Percentiles rank a stretch among this genome's conserved stretches.
phyloP scores from a whole-genome alignment of 2,797 vertebrate genomes.

The Pygocentrus nattereri region DNA sequence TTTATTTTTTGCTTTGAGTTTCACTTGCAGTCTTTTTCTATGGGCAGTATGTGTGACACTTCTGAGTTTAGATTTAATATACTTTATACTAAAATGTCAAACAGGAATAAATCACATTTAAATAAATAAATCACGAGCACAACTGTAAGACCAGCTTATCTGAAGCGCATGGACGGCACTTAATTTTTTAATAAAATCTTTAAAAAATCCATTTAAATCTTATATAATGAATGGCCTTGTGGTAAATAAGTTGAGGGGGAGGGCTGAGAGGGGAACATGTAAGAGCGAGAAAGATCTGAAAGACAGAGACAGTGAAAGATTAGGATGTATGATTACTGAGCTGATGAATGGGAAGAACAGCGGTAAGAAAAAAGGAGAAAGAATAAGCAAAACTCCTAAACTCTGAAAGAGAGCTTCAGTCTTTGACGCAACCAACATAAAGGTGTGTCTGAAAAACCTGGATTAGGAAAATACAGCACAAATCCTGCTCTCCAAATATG shows the following conservation, averaged over 20 bases:
- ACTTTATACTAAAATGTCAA: slow-evolving; percentile 11
- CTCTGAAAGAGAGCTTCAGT: neutral
- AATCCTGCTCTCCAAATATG: neutral
- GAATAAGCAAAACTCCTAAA: neutral
- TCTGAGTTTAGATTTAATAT: neutral
- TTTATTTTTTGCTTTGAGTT: neutral
- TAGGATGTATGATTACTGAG: too few species aligned
- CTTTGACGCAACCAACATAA: too few species aligned
- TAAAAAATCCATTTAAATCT: slow-evolving; percentile 40
- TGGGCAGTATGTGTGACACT: neutral
- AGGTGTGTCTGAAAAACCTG: neutral
- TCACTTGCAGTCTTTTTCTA: neutral
- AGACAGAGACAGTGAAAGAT: too few species aligned
- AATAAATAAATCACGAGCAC: neutral
- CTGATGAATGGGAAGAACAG: neutral
- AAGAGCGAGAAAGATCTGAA: neutral
- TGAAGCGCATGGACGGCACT: slow-evolving; percentile 16
- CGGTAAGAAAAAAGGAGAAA: neutral
- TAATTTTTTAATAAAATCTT: slow-evolving; percentile 57
- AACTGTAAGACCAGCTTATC: neutral
- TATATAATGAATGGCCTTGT: slow-evolving; percentile 45
- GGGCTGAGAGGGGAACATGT: neutral
- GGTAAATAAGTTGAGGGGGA: slow-evolving; percentile 42
- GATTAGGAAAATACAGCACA: neutral
- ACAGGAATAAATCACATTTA: neutral